Evolutionary conservation across 1,140 invertebrate genomes (phyloP), one percentile per base, ranked within the genome.

Genomic region (Neodiprion virginianus): DNA sequence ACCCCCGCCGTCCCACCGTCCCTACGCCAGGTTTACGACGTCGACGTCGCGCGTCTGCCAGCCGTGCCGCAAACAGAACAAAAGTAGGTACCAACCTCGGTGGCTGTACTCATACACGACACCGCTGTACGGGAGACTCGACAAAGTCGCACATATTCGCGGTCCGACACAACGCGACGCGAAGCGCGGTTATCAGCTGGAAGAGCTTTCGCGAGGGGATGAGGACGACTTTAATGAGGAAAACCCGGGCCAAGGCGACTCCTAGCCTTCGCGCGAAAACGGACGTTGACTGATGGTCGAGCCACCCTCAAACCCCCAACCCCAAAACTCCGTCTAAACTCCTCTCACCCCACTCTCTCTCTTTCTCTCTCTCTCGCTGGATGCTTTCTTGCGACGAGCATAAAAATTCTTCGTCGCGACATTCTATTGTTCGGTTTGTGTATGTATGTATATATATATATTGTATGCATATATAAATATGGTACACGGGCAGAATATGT

Each of bases 221-320:
- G 28, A 61, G 28, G 28, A 40, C 28, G 28, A 61, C 53, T 61
- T 61, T 61, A 61, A 61, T 61, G 53, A 61, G 53, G 53, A 61
- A 61, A 61, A 17, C 53, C 53, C 53, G 53, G 4, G 53, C 53
- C 53, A 61, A 61, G 53, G 53, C 53, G 53, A 61, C 53, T 61
- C 53, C 53, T 8, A 17, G 4, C 53, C 53, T 61, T 17, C n/a
- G 8, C 53, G 53, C n/a, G 53, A 5, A 17, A 61, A 61, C 53
- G 53, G 53, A 61, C 53, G 53, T 61, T 61, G 53, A 61, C 53
- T 61, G 53, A 61, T 61, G 53, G 53, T 61, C 53, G 53, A 8
- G 11, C 53, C 53, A 12, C 28, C 67, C 50, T 74, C 66, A 53
- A 69, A 74, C 73, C 23, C 40, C 69, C 76, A 9, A 68, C 48